Base-by-base conservation (phyloP, 1,140 invertebrate species). In the Tetraneura akinire region DNA sequence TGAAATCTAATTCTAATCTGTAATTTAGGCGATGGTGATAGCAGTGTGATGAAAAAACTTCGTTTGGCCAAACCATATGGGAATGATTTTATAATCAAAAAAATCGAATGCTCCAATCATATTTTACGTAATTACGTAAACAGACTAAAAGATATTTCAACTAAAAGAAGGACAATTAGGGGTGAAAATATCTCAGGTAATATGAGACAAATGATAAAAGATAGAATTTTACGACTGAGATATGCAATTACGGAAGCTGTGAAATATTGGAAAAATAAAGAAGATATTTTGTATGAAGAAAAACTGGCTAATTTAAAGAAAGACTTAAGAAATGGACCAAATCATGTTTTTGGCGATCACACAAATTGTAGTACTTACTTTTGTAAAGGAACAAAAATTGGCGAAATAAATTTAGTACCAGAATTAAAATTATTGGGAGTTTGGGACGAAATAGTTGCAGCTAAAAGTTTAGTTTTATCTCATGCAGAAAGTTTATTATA, bases 241-340 rank as follows among this genome's bases (percentile, higher is more conserved):
- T 57, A 57, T 57, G 55, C 55, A 57, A 26, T 57, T 4, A 57
- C 55, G 4, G 55, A 57, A 57, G 55, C 55, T 57, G 55, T 57
- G 1, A 57, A 57, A 6, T 29, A 57, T 26, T 14, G 23, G 13
- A 57, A 26, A 57, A n/a, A 57, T 57, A 4, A 57, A 23, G 23
- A 55, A 26, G 23, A 26, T 3, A 57, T 26, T n/a, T 57, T 23
- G 5, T 57, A 14, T 14, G 23, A 57, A 57, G 16, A 57, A n/a
- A 13, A 57, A 57, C 14, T 57, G 4, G 13, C 26, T 3, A 57
- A 57, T 57, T 57, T 26, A 57, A 57, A 57, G 26, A 57, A 26
- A 26, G 21, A 57, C 26, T 29, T 29, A 57, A 26, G 11, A 4
- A 57, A 57, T 57, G 55, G 55, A 13, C 55, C 23, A 26, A 57